Conservation (phyloP, 2,888 invertebrate genomes). For the Thyatira batis region DNA sequence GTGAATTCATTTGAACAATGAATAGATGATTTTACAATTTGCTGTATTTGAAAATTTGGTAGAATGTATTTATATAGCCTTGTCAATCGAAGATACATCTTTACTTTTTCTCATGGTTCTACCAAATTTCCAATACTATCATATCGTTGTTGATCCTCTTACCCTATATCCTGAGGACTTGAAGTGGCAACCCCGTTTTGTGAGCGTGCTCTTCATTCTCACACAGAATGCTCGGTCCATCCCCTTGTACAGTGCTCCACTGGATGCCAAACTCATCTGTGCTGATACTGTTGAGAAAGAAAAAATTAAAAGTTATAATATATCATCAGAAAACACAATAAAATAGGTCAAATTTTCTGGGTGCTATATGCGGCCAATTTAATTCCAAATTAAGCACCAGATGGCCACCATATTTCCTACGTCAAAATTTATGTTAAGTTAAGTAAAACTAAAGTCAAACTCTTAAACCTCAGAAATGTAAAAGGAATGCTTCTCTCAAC, state of each 20-base stretch:
- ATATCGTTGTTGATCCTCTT: constrained; percentile 58
- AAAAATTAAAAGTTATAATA: constrained; percentile 5
- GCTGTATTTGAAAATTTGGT: constrained; percentile 6
- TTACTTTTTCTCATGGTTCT: background rate
- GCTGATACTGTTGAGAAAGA: constrained; percentile 86
- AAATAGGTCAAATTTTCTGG: no score
- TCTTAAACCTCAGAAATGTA: no score
- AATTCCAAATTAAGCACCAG: no score
- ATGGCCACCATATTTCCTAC: no score
- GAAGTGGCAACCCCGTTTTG: constrained; percentile 98
- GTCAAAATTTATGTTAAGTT: no score
- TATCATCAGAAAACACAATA: constrained; percentile 30
- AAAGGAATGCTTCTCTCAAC: constrained; percentile 39
- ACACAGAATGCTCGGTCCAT: constrained; percentile 96
- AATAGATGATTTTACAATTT: constrained; percentile 12
- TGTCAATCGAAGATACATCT: no score
- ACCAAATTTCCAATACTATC: constrained; percentile 1
- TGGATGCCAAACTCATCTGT: constrained; percentile 89
- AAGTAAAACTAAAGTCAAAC: no score
- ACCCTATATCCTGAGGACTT: constrained; percentile 98
- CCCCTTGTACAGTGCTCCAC: constrained; percentile 89
- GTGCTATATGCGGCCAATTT: no score
- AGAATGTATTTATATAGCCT: background rate
- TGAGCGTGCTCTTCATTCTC: constrained; percentile 98
- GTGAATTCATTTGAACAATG: constrained; percentile 11